phyloP scores from a whole-genome alignment of 2,113 vertebrate species.

The Isichthys henryi region DNA sequence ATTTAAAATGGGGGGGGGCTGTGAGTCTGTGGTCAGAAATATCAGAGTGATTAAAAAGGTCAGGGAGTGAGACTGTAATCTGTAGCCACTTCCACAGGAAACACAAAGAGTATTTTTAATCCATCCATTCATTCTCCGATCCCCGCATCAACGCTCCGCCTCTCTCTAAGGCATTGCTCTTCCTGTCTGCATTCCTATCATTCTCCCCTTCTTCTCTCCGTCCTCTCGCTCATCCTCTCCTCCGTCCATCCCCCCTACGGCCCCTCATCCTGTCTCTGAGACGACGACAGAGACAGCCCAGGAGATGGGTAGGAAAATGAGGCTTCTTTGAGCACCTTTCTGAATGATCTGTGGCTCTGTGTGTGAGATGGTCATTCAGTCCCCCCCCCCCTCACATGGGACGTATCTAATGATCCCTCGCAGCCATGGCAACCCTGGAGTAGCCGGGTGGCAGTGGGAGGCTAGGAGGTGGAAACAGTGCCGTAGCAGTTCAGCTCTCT shows the following conservation, averaged over 20 bases:
- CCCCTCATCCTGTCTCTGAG: neutral
- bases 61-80: neutral
- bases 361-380: constrained; percentile 2
- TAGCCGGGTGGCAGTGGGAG: neutral
- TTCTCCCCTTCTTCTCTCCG: constrained; percentile 16
- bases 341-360: neutral
- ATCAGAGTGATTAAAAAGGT: neutral
- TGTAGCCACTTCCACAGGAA: neutral
- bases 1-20: neutral
- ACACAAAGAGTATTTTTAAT: neutral
- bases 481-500: neutral
- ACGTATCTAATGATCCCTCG: neutral
- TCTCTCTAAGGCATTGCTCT: neutral
- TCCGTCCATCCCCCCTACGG: neutral
- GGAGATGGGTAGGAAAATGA: neutral
- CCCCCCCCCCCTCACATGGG: neutral
- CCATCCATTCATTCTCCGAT: neutral
- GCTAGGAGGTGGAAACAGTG: neutral
- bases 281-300: neutral
- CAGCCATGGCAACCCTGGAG: neutral
- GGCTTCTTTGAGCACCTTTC: neutral
- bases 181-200: neutral
- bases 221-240: neutral
- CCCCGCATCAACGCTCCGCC: neutral
- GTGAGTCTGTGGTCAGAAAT: neutral